These are phyloP conservation scores for Drosophila micromelanica DNA, from an alignment of 1,140 invertebrate genomes.

Conservation along the genomic window DNA sequence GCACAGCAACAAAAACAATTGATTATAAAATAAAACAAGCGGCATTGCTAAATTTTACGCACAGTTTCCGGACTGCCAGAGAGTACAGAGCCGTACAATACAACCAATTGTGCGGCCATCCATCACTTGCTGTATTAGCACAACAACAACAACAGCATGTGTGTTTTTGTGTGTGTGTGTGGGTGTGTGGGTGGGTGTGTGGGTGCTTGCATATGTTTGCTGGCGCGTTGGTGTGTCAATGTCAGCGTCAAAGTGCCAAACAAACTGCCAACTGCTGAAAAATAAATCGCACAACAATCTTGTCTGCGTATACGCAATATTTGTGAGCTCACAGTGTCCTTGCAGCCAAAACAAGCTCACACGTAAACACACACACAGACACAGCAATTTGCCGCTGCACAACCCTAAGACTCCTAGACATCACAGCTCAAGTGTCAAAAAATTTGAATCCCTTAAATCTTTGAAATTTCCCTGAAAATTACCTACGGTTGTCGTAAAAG, in stretches of 20 bases:
- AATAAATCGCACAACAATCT: constrained; percentile 44
- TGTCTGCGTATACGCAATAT: constrained; percentile 48
- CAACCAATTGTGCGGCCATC: constrained; percentile 43
- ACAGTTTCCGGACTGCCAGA: constrained; percentile 35
- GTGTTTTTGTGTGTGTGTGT: neutral
- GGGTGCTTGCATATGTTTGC: constrained; percentile 19
- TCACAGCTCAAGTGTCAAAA: no score
- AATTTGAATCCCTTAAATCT: neutral
- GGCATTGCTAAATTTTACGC: constrained; percentile 50
- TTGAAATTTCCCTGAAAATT: neutral
- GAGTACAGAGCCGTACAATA: constrained; percentile 5
- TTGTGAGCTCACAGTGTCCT: constrained; percentile 18
- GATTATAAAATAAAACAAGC: constrained; percentile 48
- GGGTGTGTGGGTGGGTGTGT: neutral
- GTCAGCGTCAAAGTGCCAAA: constrained; percentile 42
- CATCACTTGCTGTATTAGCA: constrained; percentile 42
- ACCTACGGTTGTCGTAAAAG: no score
- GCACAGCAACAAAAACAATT: constrained; percentile 30
- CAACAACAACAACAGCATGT: constrained; percentile 9
- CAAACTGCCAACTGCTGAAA: constrained; percentile 42
- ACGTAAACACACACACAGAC: neutral
- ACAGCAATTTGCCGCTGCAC: neutral
- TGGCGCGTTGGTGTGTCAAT: constrained; percentile 39
- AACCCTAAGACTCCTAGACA: neutral
- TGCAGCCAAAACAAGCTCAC: constrained; percentile 6